Evolutionary conservation across 1,140 invertebrate species (phyloP), one percentile per base, ranked within the genome.

Genomic region (Vollenhovia emeryi): DNA sequence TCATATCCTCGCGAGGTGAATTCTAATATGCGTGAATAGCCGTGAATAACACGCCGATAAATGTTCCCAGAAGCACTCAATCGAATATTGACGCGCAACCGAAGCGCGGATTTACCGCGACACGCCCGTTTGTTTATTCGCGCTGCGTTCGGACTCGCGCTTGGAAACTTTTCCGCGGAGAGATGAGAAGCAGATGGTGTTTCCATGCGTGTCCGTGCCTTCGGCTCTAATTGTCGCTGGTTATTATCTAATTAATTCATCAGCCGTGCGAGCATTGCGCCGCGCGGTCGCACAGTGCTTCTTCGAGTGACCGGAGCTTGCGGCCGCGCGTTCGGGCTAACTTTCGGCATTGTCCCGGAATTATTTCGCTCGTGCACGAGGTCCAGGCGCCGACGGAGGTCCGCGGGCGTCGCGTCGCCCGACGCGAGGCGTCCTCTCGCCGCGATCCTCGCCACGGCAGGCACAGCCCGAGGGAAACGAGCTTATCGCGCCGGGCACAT

Each of bases 181-280:
- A 87, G 87, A 91, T 91, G 87, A 92, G 91, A 89, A 92, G 91
- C 91, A 92, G 91, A 92, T 92, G 91, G 90, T 92, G 88, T 91
- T 89, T 88, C 91, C 87, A 89, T 91, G 64, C 69, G 84, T n/a
- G n/a, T 80, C 84, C 66, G 52, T 85, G 76, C 71, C 75, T 86
- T 73, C 69, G 27, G n/a, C 78, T 85, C 84, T 92, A 91, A 93
- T 92, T 93, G 92, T 87, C 82, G 92, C 84, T 79, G 89, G 86
- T 91, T 88, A 87, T 93, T 92, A 93, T 92, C 91, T 92, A 93
- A 93, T 93, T 93, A 93, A 93, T 93, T 92, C 91, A 79, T 91
- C 86, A 66, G 55, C 64, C 64, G 64, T 36, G 59, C 30, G 45
- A 90, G 59, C 71, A 82, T 76, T 84, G 84, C 60, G 80, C 68